Evolutionary conservation across 2,888 invertebrate genomes (phyloP).

Genomic region (Julus scanicus): DNA sequence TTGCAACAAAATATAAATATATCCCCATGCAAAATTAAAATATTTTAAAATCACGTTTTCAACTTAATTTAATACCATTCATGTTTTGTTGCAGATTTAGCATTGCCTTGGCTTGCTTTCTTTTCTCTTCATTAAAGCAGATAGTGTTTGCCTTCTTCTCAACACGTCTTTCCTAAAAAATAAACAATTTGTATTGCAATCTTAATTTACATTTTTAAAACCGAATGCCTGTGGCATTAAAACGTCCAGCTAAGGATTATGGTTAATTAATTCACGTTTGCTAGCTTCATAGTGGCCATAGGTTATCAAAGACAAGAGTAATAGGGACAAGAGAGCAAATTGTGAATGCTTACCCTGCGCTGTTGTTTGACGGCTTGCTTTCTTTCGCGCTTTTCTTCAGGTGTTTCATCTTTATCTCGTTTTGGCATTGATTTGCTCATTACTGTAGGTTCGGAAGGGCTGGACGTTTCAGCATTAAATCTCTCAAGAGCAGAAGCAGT

Average conservation of each 20-base stretch:
- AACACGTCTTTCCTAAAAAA: conserved; percentile 74
- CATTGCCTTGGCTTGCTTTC: conserved; percentile 80
- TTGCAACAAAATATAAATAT: not conserved
- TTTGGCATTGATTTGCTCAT: not conserved
- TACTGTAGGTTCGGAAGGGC: conserved; percentile 66
- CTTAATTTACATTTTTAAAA: not conserved
- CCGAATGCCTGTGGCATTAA: too few species aligned
- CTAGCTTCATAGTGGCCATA: too few species aligned
- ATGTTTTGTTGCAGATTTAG: conserved; percentile 76
- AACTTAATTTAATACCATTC: conserved; percentile 61
- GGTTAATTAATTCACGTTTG: too few species aligned
- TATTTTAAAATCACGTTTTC: not conserved
- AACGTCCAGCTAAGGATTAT: too few species aligned
- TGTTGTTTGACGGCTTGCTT: conserved; percentile 84
- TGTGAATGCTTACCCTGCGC: conserved; percentile 68
- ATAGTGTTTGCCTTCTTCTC: conserved; percentile 84
- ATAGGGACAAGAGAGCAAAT: too few species aligned
- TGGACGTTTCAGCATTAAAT: conserved; percentile 56
- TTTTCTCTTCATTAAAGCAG: conserved; percentile 88
- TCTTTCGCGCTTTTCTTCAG: conserved; percentile 81
- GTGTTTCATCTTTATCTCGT: conserved; percentile 77
- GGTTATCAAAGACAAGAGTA: too few species aligned
- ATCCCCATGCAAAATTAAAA: not conserved
- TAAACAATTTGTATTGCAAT: conserved; percentile 56
- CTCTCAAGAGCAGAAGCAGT: conserved; percentile 67